Percentiles rank a stretch among this genome's conserved stretches.
phyloP scores from a whole-genome alignment of 1,140 invertebrate genomes.

The Leucophenga varia region DNA sequence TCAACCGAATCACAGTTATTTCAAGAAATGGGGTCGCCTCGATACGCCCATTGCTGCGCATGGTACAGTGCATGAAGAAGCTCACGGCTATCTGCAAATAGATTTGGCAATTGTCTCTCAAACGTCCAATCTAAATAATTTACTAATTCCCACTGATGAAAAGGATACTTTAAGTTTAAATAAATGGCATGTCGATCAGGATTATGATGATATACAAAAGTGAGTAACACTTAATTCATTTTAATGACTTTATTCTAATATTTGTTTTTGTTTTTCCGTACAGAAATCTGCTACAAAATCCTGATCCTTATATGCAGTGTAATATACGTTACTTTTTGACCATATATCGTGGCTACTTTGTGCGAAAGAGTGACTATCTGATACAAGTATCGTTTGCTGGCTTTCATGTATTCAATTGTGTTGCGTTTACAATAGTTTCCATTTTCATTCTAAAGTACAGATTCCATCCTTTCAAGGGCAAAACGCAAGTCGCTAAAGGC shows the following conservation, averaged over 20 bases:
- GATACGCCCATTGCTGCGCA: slow-evolving; percentile 59
- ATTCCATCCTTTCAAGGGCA: slow-evolving; percentile 52
- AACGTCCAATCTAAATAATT: slow-evolving; percentile 10
- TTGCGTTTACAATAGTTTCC: slow-evolving; percentile 16
- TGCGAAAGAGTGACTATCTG: slow-evolving; percentile 38
- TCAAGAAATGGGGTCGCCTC: slow-evolving; percentile 78
- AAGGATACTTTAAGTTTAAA: slow-evolving; percentile 30
- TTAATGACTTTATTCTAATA: not conserved
- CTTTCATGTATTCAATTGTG: slow-evolving; percentile 39
- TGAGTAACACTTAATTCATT: slow-evolving; percentile 32
- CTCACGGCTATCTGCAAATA: slow-evolving; percentile 75
- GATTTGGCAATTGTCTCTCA: slow-evolving; percentile 69
- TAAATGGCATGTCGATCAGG: slow-evolving; percentile 63
- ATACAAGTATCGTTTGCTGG: slow-evolving; percentile 56
- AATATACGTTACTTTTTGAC: slow-evolving; percentile 46
- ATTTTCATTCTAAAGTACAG: slow-evolving; percentile 34
- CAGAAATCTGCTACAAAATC: slow-evolving; percentile 69
- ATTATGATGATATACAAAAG: slow-evolving; percentile 73
- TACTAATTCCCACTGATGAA: slow-evolving; percentile 13
- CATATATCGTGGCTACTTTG: slow-evolving; percentile 38
- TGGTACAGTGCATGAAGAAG: slow-evolving; percentile 61
- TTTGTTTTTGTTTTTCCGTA: not conserved
- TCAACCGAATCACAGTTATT: slow-evolving; percentile 71
- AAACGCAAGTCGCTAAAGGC: slow-evolving; percentile 48
- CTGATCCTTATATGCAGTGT: slow-evolving; percentile 14